Evolutionary conservation across 2,797 vertebrate genomes (phyloP).

Genomic region (Spheniscus humboldti): DNA sequence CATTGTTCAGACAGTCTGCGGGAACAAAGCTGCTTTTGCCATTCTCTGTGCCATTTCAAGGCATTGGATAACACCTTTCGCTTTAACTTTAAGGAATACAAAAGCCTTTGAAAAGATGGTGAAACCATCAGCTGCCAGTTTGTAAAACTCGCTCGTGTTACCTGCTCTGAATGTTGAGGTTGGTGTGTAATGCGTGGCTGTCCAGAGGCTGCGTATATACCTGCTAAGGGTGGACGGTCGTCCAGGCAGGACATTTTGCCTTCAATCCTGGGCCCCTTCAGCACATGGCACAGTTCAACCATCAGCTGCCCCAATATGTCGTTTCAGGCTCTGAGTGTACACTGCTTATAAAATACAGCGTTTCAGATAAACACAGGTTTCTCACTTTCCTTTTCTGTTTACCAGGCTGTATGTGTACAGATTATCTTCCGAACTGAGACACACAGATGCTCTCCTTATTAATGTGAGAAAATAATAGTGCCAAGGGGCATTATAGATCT

Average conservation of each 20-base stretch:
- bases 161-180: neutral
- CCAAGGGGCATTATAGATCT: slow-evolving; percentile 18
- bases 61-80: neutral
- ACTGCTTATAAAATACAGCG: neutral
- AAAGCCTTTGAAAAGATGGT: neutral
- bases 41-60: neutral
- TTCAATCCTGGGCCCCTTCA: neutral
- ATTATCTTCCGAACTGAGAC: neutral
- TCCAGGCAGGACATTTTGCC: neutral
- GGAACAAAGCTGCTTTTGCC: slow-evolving; percentile 26
- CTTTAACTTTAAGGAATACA: neutral
- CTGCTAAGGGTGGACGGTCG: neutral
- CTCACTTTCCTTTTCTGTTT: neutral
- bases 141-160: neutral
- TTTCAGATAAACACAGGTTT: slow-evolving; percentile 4
- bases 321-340: neutral
- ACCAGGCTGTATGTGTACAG: neutral
- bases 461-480: slow-evolving; percentile 32
- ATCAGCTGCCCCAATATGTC: neutral
- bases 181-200: accelerated
- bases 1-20: neutral
- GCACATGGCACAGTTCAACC: neutral
- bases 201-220: neutral
- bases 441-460: slow-evolving; percentile 47
- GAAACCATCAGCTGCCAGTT: neutral